phyloP scores from a whole-genome alignment of 2,797 vertebrate species.

The Amblyraja radiata region DNA sequence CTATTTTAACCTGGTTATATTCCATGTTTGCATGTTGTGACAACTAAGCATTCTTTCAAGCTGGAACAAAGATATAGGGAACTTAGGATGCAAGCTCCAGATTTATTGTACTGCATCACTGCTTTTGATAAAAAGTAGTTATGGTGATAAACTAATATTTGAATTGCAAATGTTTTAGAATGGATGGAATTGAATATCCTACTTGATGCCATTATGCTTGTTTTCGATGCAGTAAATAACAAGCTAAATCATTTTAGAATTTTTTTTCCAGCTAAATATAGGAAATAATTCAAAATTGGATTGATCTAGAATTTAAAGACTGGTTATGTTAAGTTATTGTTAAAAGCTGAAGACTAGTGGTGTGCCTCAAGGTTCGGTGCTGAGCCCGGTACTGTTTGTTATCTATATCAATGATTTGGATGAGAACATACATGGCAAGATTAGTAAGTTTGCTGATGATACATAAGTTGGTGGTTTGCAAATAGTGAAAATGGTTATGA shows the following conservation, averaged over 20 bases:
- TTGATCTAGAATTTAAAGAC: background rate
- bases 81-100: background rate
- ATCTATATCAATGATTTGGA: no score
- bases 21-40: background rate
- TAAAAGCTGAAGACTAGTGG: background rate
- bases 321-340: background rate
- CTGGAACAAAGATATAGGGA: background rate
- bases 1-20: background rate
- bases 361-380: no score
- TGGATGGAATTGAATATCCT: background rate
- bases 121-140: background rate
- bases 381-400: no score
- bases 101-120: background rate
- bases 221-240: background rate
- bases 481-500: no score
- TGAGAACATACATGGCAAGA: no score
- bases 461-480: no score
- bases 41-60: background rate
- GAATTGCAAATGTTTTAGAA: background rate
- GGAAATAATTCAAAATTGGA: background rate
- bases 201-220: background rate
- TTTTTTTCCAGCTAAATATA: background rate
- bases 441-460: no score
- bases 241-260: background rate
- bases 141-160: background rate